Evolutionary conservation across 2,113 vertebrate genomes (phyloP).

Genomic region (Paramormyrops kingsleyae): DNA sequence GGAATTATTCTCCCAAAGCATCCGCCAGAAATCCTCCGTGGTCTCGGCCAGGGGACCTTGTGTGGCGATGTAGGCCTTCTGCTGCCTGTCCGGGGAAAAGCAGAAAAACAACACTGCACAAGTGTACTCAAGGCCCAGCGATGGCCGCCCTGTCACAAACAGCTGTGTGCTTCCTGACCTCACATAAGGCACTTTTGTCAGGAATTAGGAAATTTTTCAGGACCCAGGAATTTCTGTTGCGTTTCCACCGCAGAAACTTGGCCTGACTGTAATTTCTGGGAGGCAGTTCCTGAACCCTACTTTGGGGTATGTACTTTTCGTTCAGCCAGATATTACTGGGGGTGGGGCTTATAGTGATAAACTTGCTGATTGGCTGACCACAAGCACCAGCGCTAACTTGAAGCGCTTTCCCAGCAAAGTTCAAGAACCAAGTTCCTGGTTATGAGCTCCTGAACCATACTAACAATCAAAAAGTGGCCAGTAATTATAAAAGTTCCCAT

Average conservation of each 20-base stretch:
- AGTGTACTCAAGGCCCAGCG: neutral
- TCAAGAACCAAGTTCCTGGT: neutral
- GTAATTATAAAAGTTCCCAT: too few species aligned
- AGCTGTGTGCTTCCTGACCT: neutral
- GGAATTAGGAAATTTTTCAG: neutral
- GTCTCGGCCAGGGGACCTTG: constrained; percentile 94
- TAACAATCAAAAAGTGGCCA: too few species aligned
- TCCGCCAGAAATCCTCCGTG: constrained; percentile 96
- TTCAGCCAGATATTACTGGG: neutral
- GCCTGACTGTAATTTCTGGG: neutral
- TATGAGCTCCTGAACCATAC: too few species aligned
- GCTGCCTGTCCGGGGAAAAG: constrained; percentile 66
- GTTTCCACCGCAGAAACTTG: neutral
- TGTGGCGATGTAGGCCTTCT: constrained; percentile 93
- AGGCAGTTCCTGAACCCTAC: neutral
- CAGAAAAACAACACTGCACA: neutral
- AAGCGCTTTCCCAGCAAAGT: neutral
- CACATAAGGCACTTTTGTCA: neutral
- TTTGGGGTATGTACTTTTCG: neutral
- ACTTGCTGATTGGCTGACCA: neutral
- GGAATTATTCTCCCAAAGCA: constrained; percentile 97
- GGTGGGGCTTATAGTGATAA: neutral
- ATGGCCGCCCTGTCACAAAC: neutral
- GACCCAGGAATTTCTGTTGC: neutral
- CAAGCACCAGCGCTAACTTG: neutral